Base-by-base conservation (phyloP, 2,888 invertebrate genomes). In the Stenchaetothrips biformis region DNA sequence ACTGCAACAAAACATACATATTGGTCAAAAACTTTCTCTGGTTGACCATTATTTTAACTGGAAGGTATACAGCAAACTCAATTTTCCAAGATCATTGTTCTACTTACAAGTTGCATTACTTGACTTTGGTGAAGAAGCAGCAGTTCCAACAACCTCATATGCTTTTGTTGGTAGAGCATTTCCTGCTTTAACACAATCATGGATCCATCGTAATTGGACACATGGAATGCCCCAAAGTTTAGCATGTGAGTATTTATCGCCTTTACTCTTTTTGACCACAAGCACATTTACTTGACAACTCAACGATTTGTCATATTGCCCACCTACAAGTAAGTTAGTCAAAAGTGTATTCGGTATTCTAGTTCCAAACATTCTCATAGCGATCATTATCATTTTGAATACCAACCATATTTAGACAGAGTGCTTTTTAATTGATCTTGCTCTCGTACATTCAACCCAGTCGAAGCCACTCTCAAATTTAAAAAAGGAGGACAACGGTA, bases 121-220 rank as follows among this genome's bases (percentile, higher is more conserved):
- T 11, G 25, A 1, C 8, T n/a, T 11, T 78, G 48, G 78, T 0
- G 78, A 79, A 78, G 77, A 78, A 53, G n/a, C 74, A 48, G 79
- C 78, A 27, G 6, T 21, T 18, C 13, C 16, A 27, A 25, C 48
- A 48, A 18, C 27, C 78, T 74, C 67, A 74, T 74, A 74, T 1
- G 67, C 86, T 4, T 89, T 88, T 21, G 90, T 87, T 0, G 92
- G 91, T 74, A 94, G 83, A 0, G 93, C 92, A 82, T 91, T 92
- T 0, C 95, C 95, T 48, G 89, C 90, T 48, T 90, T 88, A 0
- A 92, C 89, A n/a, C 94, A 95, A 49, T 95, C 93, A 80, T 89
- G 89, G 67, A 97, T 88, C 97, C 98, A 98, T 2, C 92, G 88
- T 0, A 93, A 90, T 18, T 89, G 88, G 0, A 97, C 91, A 84